Conservation (phyloP, 2,113 vertebrate genomes). For the Psammodynastes pulverulentus region DNA sequence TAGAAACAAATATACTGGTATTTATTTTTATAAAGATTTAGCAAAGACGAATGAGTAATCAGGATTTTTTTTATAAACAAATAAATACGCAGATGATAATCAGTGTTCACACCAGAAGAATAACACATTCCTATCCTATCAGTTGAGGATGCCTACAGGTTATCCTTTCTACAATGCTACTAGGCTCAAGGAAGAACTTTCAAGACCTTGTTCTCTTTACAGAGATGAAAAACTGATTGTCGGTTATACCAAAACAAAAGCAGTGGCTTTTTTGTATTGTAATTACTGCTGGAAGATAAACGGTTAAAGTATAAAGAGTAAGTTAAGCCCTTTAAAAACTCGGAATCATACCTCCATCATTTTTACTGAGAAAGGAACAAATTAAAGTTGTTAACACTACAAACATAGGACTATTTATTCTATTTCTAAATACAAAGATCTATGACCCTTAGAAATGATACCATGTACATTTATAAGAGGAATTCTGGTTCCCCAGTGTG, state of each 20-base stretch:
- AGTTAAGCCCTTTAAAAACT: neutral
- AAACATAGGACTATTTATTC: neutral
- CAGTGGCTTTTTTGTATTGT: neutral
- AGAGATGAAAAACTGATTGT: neutral
- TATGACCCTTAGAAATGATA: neutral
- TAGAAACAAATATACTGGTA: conserved; percentile 4
- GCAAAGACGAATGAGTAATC: neutral
- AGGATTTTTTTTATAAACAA: neutral
- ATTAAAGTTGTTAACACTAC: neutral
- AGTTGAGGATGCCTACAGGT: neutral
- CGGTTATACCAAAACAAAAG: neutral
- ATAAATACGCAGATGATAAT: neutral
- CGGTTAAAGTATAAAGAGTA: neutral
- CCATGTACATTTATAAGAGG: neutral
- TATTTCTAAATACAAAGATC: neutral
- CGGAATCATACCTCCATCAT: neutral
- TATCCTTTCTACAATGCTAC: neutral
- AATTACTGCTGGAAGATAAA: neutral
- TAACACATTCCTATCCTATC: neutral
- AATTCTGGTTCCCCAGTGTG: neutral
- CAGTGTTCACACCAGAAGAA: neutral
- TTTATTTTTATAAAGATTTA: neutral
- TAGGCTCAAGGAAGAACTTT: neutral
- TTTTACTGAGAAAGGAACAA: neutral
- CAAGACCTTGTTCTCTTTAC: neutral